Percentiles rank a stretch among this genome's conserved stretches.
These are phyloP conservation scores for Drepana falcataria DNA, from an alignment of 2,888 invertebrate genomes.

Conservation along the genomic window DNA sequence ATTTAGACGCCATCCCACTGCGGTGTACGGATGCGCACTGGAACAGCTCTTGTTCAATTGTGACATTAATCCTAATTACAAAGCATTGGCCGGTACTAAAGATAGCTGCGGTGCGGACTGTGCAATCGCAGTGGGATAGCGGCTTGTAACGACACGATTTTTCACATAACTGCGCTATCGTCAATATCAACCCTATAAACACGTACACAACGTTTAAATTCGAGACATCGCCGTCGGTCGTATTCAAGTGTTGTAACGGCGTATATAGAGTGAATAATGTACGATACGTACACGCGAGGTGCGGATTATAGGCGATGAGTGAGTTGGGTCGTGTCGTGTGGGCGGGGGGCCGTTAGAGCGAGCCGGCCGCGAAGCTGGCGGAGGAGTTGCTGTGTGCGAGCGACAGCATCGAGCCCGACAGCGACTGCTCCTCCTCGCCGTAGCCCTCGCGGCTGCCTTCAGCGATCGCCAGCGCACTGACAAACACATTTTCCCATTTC, in stretches of 20 bases:
- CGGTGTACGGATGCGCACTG: not conserved
- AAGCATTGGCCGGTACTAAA: too few species aligned
- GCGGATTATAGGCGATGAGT: conserved; percentile 8
- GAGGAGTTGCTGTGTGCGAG: conserved; percentile 97
- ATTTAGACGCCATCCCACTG: conserved; percentile 7
- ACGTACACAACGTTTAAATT: not conserved
- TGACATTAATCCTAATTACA: too few species aligned
- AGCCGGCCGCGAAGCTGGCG: conserved; percentile 92
- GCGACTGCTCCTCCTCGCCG: conserved; percentile 93
- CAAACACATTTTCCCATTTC: conserved; percentile 17
- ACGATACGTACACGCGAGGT: not conserved
- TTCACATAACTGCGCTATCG: not conserved
- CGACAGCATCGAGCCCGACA: conserved; percentile 96
- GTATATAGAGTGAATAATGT: not conserved
- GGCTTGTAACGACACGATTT: not conserved
- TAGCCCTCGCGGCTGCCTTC: conserved; percentile 94
- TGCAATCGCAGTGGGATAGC: not conserved
- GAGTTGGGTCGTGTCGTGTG: conserved; percentile 7
- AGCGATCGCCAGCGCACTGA: conserved; percentile 92
- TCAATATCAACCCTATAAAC: not conserved
- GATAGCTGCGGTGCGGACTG: too few species aligned
- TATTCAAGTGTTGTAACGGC: not conserved
- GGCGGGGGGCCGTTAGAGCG: conserved; percentile 70
- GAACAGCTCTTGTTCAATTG: too few species aligned
- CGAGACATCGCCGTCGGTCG: not conserved